Conservation (phyloP, 1,140 invertebrate species). For the Sitobion miscanthi region DNA sequence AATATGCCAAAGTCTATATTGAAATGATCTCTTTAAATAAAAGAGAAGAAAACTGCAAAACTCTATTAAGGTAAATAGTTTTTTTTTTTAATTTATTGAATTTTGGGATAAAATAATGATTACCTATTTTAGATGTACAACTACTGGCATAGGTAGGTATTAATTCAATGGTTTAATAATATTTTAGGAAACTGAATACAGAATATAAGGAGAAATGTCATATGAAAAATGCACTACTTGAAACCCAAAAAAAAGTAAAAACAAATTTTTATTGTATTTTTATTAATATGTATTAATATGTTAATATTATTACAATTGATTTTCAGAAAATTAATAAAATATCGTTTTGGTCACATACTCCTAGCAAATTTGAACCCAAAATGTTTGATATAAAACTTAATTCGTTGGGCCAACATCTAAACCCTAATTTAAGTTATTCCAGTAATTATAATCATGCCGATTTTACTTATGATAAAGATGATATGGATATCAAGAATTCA, state of each 20-base stretch:
- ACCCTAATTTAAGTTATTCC: not conserved
- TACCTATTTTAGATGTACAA: not conserved
- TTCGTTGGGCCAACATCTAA: not conserved
- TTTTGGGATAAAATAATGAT: not conserved
- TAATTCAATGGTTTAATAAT: not conserved
- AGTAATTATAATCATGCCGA: not conserved
- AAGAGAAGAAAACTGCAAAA: not conserved
- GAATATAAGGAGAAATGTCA: not conserved
- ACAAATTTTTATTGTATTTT: not conserved
- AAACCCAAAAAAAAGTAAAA: slow-evolving; percentile 21
- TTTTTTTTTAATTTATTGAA: not conserved
- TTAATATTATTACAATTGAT: not conserved
- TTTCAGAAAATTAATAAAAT: not conserved
- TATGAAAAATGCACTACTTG: slow-evolving; percentile 3
- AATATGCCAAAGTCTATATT: not conserved
- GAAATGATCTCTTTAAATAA: not conserved
- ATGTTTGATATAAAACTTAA: not conserved
- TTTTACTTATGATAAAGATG: not conserved
- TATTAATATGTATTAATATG: not conserved
- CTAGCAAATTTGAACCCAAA: not conserved
- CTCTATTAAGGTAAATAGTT: not conserved
- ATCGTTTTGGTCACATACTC: not conserved
- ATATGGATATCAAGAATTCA: not conserved
- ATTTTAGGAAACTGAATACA: not conserved
- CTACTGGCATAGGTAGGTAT: not conserved